phyloP scores from a whole-genome alignment of 2,888 invertebrate species.

The Cerastis leucographa region DNA sequence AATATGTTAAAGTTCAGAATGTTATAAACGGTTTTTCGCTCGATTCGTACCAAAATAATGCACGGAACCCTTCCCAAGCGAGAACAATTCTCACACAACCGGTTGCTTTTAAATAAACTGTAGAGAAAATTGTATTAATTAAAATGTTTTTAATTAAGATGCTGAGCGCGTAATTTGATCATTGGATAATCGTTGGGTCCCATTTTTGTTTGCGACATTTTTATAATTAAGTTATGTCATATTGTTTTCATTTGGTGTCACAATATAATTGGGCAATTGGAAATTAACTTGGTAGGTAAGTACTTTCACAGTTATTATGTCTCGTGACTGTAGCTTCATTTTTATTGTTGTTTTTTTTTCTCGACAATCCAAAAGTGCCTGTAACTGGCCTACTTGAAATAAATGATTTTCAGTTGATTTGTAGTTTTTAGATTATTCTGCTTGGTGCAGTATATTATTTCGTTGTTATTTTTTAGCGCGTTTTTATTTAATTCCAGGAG shows the following conservation, averaged over 20 bases:
- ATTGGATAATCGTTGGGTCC: conserved; percentile 14
- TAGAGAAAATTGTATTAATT: conserved; percentile 35
- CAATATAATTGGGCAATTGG: neutral
- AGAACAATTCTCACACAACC: neutral
- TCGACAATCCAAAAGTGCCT: no score
- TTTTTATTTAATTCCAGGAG: no score
- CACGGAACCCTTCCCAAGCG: conserved; percentile 6
- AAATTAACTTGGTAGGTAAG: no score
- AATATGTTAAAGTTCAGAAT: neutral
- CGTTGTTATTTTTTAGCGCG: neutral
- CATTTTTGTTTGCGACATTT: conserved; percentile 18
- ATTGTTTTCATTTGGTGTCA: neutral
- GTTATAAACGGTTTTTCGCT: neutral
- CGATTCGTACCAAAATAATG: neutral
- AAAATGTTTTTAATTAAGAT: conserved; percentile 51
- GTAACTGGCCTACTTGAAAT: no score
- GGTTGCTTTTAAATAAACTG: conserved; percentile 16
- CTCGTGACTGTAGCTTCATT: no score
- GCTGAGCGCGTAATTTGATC: conserved; percentile 26
- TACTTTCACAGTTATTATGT: no score
- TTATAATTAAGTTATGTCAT: conserved; percentile 7
- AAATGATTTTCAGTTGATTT: no score
- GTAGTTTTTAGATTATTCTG: neutral
- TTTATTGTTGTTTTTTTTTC: no score
- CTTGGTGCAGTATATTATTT: neutral